Evolutionary conservation across 2,888 invertebrate genomes (phyloP).

Genomic region (Sympetrum striolatum): DNA sequence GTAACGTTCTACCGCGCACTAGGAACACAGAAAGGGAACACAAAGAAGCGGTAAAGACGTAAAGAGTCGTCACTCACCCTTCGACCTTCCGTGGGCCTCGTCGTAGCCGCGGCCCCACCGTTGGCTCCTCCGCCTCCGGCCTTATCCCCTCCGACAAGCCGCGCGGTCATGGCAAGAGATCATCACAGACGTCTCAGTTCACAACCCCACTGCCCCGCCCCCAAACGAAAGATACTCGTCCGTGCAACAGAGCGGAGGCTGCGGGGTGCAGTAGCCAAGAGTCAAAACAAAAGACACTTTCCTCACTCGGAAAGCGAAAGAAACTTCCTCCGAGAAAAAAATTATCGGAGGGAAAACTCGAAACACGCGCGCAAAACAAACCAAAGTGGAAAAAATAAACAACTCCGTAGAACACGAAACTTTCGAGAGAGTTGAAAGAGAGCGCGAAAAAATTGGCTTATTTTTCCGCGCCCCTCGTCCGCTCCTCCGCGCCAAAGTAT

Average conservation of each 20-base stretch:
- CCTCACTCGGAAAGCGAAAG: not conserved
- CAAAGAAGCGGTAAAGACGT: too few species aligned
- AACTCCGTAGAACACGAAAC: not conserved
- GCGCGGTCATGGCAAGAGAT: slow-evolving; percentile 38
- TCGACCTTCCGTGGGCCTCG: slow-evolving; percentile 40
- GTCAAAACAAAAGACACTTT: not conserved
- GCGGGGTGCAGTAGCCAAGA: not conserved
- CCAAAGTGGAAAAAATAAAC: not conserved
- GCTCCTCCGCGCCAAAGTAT: not conserved
- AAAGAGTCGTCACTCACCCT: not conserved
- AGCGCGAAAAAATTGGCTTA: not conserved
- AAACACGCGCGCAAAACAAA: not conserved
- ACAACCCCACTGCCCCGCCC: not conserved
- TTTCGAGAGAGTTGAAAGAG: not conserved
- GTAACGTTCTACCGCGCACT: too few species aligned
- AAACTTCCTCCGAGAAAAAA: not conserved
- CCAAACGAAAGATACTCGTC: not conserved
- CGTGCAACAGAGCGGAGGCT: not conserved
- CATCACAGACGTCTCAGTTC: slow-evolving; percentile 35
- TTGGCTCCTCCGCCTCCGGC: not conserved
- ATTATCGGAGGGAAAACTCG: not conserved
- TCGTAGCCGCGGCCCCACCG: slow-evolving; percentile 5
- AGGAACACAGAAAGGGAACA: too few species aligned
- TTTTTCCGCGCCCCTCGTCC: too few species aligned
- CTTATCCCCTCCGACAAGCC: slow-evolving; percentile 37